Percentiles rank a stretch among this genome's conserved stretches.
Evolutionary conservation across 2,797 vertebrate genomes (phyloP).

Genomic region (Trachops cirrhosus): DNA sequence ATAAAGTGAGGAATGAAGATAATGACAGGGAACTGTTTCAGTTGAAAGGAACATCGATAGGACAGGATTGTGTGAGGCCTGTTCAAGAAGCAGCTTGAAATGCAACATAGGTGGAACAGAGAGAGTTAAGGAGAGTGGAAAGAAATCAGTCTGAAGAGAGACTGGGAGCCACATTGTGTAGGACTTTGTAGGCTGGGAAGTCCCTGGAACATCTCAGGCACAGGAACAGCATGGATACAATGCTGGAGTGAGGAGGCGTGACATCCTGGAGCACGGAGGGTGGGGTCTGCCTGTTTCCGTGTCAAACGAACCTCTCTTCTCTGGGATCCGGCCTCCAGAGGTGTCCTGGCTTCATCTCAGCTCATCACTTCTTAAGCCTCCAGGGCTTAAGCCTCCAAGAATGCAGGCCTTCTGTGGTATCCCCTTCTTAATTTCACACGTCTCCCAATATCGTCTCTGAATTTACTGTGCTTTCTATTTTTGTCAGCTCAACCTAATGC

Average conservation of each 20-base stretch:
- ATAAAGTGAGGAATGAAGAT: neutral
- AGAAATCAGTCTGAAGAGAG: neutral
- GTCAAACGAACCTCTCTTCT: neutral
- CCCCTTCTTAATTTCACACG: neutral
- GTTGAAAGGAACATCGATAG: neutral
- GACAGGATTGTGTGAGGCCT: accelerated
- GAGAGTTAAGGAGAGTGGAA: neutral
- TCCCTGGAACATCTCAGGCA: neutral
- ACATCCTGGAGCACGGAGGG: accelerated
- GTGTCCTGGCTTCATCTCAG: neutral
- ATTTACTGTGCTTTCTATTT: neutral
- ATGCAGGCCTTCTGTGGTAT: neutral
- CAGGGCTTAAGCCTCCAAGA: neutral
- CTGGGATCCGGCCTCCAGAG: neutral
- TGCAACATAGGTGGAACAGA: neutral
- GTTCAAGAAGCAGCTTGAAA: neutral
- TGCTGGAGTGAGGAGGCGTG: neutral
- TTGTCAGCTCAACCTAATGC: neutral
- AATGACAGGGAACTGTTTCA: neutral
- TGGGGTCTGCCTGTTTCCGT: neutral
- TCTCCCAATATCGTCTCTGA: neutral
- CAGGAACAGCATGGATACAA: neutral
- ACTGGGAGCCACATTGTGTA: neutral
- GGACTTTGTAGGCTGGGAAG: neutral
- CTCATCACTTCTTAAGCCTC: neutral